phyloP scores from a whole-genome alignment of 2,797 vertebrate genomes.

The Cetoscarus ocellatus region DNA sequence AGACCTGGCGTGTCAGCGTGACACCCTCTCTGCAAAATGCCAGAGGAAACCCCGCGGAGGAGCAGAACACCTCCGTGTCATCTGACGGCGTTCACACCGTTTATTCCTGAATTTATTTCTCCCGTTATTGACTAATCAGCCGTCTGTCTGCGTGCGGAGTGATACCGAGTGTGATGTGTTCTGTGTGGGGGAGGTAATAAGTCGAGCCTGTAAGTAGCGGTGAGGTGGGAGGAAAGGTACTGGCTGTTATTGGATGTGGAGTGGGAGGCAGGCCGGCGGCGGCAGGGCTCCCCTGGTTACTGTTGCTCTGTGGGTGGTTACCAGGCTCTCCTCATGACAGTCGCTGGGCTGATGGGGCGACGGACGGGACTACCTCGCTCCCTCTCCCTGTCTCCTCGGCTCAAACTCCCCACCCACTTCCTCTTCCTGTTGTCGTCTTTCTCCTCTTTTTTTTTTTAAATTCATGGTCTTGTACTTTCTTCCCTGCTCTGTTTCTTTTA shows the following conservation, averaged over 20 bases:
- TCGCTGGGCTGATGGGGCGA: constrained; percentile 80
- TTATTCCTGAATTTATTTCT: constrained; percentile 59
- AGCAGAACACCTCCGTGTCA: constrained; percentile 51
- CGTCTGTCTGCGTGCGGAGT: constrained; percentile 62
- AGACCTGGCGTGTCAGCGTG: constrained; percentile 38
- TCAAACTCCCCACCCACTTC: constrained; percentile 47
- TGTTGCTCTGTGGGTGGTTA: constrained; percentile 79
- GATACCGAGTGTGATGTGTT: constrained; percentile 37
- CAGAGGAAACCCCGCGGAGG: constrained; percentile 61
- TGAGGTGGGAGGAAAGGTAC: constrained; percentile 78
- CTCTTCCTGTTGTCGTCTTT: constrained; percentile 44
- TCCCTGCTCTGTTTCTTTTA: constrained; percentile 1
- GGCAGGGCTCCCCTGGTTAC: constrained; percentile 83
- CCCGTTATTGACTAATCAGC: constrained; percentile 72
- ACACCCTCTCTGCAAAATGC: constrained; percentile 48
- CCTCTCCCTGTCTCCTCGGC: constrained; percentile 38
- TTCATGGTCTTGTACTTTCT: constrained; percentile 55
- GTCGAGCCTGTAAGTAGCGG: constrained; percentile 72
- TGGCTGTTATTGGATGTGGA: constrained; percentile 76
- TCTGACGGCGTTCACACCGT: constrained; percentile 44
- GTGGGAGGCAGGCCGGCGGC: constrained; percentile 78
- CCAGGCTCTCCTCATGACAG: constrained; percentile 73
- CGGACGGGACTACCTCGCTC: constrained; percentile 73
- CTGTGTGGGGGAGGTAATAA: constrained; percentile 73
- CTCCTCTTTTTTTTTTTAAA: constrained; percentile 11